These are phyloP conservation scores for Hydroisotoma schaefferi DNA, from an alignment of 2,888 invertebrate genomes.

Conservation along the genomic window DNA sequence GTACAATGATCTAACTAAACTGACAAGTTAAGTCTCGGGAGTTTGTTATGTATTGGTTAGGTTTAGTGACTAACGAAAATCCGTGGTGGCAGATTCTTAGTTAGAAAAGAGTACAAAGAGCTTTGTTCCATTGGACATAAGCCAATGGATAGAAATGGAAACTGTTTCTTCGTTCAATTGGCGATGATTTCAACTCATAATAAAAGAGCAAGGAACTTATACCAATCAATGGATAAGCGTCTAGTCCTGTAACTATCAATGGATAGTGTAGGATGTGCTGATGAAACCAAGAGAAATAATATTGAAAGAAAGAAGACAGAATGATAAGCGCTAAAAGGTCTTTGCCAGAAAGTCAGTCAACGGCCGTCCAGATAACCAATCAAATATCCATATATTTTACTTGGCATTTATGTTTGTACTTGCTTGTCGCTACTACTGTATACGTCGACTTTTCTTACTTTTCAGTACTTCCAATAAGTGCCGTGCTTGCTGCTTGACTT, in stretches of 20 bases:
- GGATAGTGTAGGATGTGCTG: too few relatives aligned
- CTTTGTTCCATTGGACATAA: slow-evolving; percentile 14
- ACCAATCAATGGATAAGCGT: slow-evolving; percentile 17
- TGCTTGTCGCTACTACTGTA: too few relatives aligned
- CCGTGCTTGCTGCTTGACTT: background rate
- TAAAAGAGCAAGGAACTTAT: slow-evolving; percentile 25
- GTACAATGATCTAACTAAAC: background rate
- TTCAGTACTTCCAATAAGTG: too few relatives aligned
- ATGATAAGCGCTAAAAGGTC: slow-evolving; percentile 20
- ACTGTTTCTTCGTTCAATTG: background rate
- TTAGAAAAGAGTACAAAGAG: background rate
- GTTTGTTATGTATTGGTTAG: background rate
- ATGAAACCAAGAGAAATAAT: too few relatives aligned
- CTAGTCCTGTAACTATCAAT: background rate
- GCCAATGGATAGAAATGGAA: slow-evolving; percentile 19
- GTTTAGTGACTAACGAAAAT: too few relatives aligned
- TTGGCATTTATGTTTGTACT: too few relatives aligned
- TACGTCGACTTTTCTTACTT: too few relatives aligned
- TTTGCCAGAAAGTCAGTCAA: slow-evolving; percentile 38
- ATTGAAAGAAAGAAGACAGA: slow-evolving; percentile 15
- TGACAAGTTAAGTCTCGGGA: background rate
- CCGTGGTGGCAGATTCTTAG: too few relatives aligned
- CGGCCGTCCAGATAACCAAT: slow-evolving; percentile 5
- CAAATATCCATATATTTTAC: slow-evolving; percentile 2
- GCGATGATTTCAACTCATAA: slow-evolving; percentile 24